Base-by-base conservation (phyloP, 2,113 vertebrate species). In the Mormoops blainvillei region DNA sequence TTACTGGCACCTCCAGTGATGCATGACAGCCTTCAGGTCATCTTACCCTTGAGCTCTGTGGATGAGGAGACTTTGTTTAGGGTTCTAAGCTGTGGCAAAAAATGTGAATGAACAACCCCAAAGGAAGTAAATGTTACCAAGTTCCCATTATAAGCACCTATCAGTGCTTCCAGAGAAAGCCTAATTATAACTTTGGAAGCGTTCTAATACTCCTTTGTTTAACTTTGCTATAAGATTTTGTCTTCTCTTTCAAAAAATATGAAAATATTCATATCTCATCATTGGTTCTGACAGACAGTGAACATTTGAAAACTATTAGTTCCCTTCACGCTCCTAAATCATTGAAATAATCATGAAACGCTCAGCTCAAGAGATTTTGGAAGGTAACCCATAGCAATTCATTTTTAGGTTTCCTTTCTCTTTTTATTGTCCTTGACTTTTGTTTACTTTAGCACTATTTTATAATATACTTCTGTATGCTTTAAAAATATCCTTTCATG, bases 221-320 rank as follows among this genome's bases (percentile, higher is more conserved):
- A 89, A 84, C 24, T 92, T 85, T 95, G 22, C 45, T 65, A n/a
- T 41, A 93, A 95, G 84, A 7, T 36, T 96, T 96, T 92, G 80
- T 94, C 38, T 96, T 89, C 31, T 87, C 38, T 78, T 83, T 65
- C 16, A 67, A 92, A 92, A 58, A 80, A 7, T 2, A 54, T 28
- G 43, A 38, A 93, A 90, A 70, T 73, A 45, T 24, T 87, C 50
- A 61, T 80, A 56, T 18, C 73, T 97, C 22, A 71, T 95, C 58
- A 83, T 15, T 83, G 36, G 19, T 33, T 92, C 50, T 80, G 82
- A 82, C n/a, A 91, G 70, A 87, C n/a, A 74, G 36, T 74, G 41
- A 33, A 31, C 0, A 4, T 94, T 94, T 93, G 81, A 70, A 77
- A 90, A 76, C 10, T 36, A 19, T 61, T 80, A 86, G 33, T 85